Evolutionary conservation across 2,888 invertebrate genomes (phyloP).

Genomic region (Trisateles emortualis): DNA sequence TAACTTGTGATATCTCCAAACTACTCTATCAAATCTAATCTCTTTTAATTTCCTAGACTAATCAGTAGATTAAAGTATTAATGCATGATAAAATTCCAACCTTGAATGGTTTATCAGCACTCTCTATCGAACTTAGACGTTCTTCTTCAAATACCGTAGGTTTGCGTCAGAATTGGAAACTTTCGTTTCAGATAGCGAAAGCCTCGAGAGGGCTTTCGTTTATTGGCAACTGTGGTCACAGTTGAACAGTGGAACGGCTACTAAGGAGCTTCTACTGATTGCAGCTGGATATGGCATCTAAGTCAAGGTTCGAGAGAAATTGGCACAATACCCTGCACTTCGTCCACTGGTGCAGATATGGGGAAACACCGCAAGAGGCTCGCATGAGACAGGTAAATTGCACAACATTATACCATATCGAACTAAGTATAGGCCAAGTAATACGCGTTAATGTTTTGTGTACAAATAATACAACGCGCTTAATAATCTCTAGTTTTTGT

Average conservation of each 20-base stretch:
- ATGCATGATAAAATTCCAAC: conserved; percentile 65
- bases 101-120: conserved; percentile 59
- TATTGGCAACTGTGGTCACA: conserved; percentile 75
- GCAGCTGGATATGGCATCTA: conserved; percentile 87
- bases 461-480: conserved; percentile 13
- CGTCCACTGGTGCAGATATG: conserved; percentile 91
- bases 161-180: conserved; percentile 84
- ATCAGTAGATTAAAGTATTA: conserved; percentile 37
- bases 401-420: conserved; percentile 24
- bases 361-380: conserved; percentile 89
- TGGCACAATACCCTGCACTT: conserved; percentile 90
- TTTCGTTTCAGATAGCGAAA: conserved; percentile 85
- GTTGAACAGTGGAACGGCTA: conserved; percentile 76
- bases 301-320: conserved; percentile 87
- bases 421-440: conserved; percentile 45
- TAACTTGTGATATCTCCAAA: conserved; percentile 25
- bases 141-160: conserved; percentile 69
- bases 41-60: conserved; percentile 37
- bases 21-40: conserved; percentile 39
- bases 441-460: conserved; percentile 8
- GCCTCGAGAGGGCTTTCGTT: conserved; percentile 80
- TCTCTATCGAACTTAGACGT: conserved; percentile 60
- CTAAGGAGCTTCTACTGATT: conserved; percentile 87
- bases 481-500: conserved; percentile 39
- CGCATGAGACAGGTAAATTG: conserved; percentile 89